A percentile compares a stretch with the other conserved stretches of the same genome.
phyloP scores from a whole-genome alignment of 2,797 vertebrate genomes.

The Poeciliopsis paucimaculata region DNA sequence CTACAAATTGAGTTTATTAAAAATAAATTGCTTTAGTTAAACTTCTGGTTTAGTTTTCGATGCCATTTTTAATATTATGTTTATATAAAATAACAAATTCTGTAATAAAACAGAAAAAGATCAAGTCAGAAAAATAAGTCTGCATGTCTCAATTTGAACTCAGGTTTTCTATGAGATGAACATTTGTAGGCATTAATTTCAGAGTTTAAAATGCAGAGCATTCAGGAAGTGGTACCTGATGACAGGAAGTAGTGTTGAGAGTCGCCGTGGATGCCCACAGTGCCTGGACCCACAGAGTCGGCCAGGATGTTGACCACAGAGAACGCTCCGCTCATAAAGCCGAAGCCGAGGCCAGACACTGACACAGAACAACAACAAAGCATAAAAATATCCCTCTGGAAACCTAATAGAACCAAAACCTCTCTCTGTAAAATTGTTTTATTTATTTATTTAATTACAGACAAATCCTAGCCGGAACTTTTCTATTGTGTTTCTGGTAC shows the following conservation, averaged over 20 bases:
- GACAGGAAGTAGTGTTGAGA: constrained; percentile 89
- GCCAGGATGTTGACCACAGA: constrained; percentile 90
- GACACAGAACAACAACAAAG: constrained; percentile 9
- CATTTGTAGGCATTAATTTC: not conserved
- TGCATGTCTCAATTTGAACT: not conserved
- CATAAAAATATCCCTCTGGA: not conserved
- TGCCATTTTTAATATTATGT: not conserved
- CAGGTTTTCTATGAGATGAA: not conserved
- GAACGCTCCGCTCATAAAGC: constrained; percentile 91
- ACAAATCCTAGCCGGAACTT: too few species aligned
- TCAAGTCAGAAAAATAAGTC: not conserved
- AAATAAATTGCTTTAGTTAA: not conserved
- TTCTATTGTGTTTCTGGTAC: too few species aligned
- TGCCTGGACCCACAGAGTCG: constrained; percentile 86
- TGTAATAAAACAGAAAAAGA: not conserved
- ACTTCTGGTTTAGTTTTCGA: too few species aligned
- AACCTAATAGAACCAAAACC: not conserved
- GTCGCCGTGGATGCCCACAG: constrained; percentile 87
- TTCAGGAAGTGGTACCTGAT: constrained; percentile 74
- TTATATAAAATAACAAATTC: not conserved
- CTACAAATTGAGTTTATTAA: not conserved
- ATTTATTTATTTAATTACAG: not conserved
- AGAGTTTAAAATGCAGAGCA: not conserved
- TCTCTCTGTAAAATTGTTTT: not conserved
- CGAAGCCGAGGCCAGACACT: constrained; percentile 89